Evolutionary conservation across 2,888 invertebrate species (phyloP), one percentile per base, ranked within the genome.

Genomic region (Watsonalla binaria): DNA sequence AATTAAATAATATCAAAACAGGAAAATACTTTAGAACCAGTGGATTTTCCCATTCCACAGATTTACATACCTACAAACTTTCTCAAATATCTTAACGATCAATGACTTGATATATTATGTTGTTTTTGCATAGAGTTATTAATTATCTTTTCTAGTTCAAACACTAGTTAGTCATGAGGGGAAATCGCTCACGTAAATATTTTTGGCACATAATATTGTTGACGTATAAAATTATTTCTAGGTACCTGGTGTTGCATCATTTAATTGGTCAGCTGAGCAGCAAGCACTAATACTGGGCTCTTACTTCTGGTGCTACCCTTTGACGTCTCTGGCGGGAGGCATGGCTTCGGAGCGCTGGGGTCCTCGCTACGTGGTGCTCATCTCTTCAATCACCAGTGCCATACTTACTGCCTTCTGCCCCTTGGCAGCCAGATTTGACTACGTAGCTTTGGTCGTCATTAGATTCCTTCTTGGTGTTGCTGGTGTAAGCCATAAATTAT

Each of bases 221-320:
- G n/a, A 46, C 39, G 46, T 9, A 33, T 35, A 37, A 15, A 37
- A 46, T 47, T 39, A 37, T 57, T 59, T 58, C 15, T 56, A 76
- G 74, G 63, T 72, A 0, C 67, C 72, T 13, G 80, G 73, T 39
- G 80, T 78, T 13, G 84, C 69, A 1, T 72, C 80, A 2, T 91
- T 90, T 56, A 78, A 89, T 55, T 95, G 95, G 95, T 87, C 91
- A 15, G 76, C 88, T 35, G 87, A 92, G 49, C 91, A 93, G 63
- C 94, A 95, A 76, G 94, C 93, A 0, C 71, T 92, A 39, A 92
- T 95, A 8, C 77, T 95, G 34, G 94, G 94, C 0, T 90, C 94
- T 0, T 95, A 93, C 66, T 95, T 94, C 72, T 94, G 94, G 92
- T 94, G 94, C 39, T 94, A 94, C 62, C 92, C 93, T 13, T 65